Evolutionary conservation across 2,113 vertebrate genomes (phyloP).

Genomic region (Symphodus melops): DNA sequence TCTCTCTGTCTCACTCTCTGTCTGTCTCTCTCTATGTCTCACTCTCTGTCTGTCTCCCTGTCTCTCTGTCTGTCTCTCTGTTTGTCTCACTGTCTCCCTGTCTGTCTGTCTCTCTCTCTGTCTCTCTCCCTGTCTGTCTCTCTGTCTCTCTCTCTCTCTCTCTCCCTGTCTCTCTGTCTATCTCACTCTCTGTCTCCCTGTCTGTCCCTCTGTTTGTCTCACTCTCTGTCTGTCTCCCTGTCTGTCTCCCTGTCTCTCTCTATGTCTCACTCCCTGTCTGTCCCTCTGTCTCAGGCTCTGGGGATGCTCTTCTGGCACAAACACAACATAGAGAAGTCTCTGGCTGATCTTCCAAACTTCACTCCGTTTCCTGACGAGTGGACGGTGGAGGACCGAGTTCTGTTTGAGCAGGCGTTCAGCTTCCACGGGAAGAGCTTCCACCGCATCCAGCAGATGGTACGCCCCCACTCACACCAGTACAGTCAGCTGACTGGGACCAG

Average conservation of each 20-base stretch:
- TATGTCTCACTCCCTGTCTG: neutral
- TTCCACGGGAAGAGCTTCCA: slow-evolving; percentile 98
- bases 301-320: slow-evolving; percentile 99
- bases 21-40: neutral
- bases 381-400: slow-evolving; percentile 96
- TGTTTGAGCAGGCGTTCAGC: slow-evolving; percentile 97
- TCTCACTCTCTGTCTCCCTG: neutral
- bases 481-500: neutral
- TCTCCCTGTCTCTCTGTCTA: neutral
- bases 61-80: slow-evolving; percentile 53
- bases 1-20: too few relatives aligned
- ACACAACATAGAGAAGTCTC: slow-evolving; percentile 95
- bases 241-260: neutral
- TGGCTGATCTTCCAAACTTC: slow-evolving; percentile 96
- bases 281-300: slow-evolving; percentile 86
- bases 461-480: neutral
- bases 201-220: neutral
- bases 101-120: neutral
- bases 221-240: neutral
- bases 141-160: neutral
- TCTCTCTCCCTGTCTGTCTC: neutral
- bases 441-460: slow-evolving; percentile 96
- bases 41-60: slow-evolving; percentile 56
- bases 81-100: neutral
- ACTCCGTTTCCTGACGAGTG: slow-evolving; percentile 97